Evolutionary conservation across 1,140 invertebrate genomes (phyloP), one percentile per base, ranked within the genome.

Genomic region (Halesus radiatus): DNA sequence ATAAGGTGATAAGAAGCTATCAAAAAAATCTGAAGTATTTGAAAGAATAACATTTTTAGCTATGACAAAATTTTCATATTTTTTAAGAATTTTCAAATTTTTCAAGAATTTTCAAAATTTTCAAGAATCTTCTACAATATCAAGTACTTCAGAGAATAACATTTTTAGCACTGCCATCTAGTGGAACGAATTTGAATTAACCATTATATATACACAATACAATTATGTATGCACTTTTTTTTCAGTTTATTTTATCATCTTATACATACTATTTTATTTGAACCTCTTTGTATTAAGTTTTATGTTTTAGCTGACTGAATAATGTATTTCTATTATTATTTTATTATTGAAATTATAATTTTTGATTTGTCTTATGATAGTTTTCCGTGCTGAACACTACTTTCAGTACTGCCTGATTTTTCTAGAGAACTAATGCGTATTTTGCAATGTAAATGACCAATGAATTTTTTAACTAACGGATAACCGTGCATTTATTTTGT

Each of bases 401-500:
- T 54, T 54, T 54, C 16, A 54, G 18, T n/a, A 54, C 20, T 56
- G 54, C 54, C 20, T 56, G 54, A 18, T 56, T 18, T 18, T 18
- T 18, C 0, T 56, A 56, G 4, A 18, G 16, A 56, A 20, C 54
- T n/a, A 20, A 7, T n/a, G 20, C 20, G 54, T 5, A n/a, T 56
- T 56, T 56, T 56, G 0, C 20, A 22, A 64, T 29, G 15, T 29
- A 64, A 64, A 23, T 29, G 60, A 64, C 60, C 60, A 64, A 64
- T 64, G 60, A 64, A 29, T 64, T 23, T 62, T 62, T 20, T 64
- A 64, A 64, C 23, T 10, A 64, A 29, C 60, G 0, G 60, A 29
- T 64, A 29, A 22, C 7, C 8, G 20, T 64, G 60, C 60, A 64
- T 64, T 64, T 64, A 64, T 29, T 64, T 64, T 64, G 23, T 64